These are phyloP conservation scores for Siphonodentalium dalli DNA, from an alignment of 2,888 invertebrate genomes.

Conservation along the genomic window DNA sequence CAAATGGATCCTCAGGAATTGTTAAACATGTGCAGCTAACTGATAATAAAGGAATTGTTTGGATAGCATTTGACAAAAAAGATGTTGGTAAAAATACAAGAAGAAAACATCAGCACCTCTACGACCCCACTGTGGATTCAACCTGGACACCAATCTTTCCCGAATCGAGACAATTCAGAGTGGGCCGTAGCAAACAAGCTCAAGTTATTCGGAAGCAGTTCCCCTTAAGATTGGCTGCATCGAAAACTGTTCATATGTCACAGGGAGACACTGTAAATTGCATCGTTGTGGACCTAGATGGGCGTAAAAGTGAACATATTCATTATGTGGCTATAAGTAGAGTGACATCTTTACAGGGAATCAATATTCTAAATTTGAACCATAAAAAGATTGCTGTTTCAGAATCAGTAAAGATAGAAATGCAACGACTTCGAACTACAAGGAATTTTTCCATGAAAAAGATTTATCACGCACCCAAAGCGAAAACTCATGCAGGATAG, in stretches of 20 bases:
- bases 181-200: slow-evolving; percentile 1
- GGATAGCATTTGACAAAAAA: slow-evolving; percentile 2
- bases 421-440: background rate
- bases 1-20: slow-evolving; percentile 10
- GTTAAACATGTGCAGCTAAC: slow-evolving; percentile 1
- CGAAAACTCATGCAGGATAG: background rate
- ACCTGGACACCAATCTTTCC: slow-evolving; percentile 13
- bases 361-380: background rate
- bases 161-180: slow-evolving; percentile 7
- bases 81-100: slow-evolving; percentile 2
- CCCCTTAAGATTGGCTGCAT: slow-evolving; percentile 10
- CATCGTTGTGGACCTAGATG: slow-evolving; percentile 2
- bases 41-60: slow-evolving; percentile 4
- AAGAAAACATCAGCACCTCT: background rate
- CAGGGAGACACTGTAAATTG: slow-evolving; percentile 1
- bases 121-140: background rate
- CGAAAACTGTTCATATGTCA: slow-evolving; percentile 11
- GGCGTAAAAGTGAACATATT: slow-evolving; percentile 1
- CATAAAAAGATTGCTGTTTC: background rate
- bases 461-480: background rate
- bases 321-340: slow-evolving; percentile 16
- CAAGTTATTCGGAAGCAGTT: slow-evolving; percentile 10
- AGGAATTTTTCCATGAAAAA: background rate
- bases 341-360: background rate
- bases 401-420: background rate